A percentile compares a stretch with the other conserved stretches of the same genome.
These are phyloP conservation scores for Pocillopora grandis DNA, from an alignment of 92 coral and sea anemone genomes.

Conservation along the genomic window DNA sequence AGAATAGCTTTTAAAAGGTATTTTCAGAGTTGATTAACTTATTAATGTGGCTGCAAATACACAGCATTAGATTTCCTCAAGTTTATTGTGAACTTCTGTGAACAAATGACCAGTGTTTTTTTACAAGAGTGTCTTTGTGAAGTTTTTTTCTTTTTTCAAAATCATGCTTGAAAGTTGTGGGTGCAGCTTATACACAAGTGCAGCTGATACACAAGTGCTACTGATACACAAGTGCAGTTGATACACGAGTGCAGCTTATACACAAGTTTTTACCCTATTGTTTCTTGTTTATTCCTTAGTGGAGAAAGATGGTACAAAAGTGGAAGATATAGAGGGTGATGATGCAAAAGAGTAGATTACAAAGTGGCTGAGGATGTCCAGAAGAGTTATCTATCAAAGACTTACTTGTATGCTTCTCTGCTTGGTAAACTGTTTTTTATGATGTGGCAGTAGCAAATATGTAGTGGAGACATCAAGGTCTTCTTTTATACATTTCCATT, in stretches of 20 bases:
- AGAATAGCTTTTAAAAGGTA: no score
- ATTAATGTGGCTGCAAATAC: no score
- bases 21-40: no score
- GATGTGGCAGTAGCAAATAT: neutral
- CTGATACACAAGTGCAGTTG: no score
- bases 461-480: neutral
- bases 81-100: no score
- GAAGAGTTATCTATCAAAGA: neutral
- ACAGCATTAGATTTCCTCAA: no score
- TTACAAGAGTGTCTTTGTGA: no score
- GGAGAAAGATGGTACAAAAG: slow-evolving; percentile 18
- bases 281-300: neutral
- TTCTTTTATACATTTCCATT: neutral
- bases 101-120: no score
- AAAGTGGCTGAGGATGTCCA: neutral
- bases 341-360: neutral
- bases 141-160: no score
- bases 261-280: neutral
- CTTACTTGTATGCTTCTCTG: slow-evolving; percentile 11
- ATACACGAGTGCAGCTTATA: neutral
- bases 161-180: no score
- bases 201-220: no score
- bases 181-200: no score
- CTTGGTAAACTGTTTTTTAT: slow-evolving; percentile 18
- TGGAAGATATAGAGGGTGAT: slow-evolving; percentile 19